A percentile compares a stretch with the other conserved stretches of the same genome.
These are phyloP conservation scores for Notodonta ziczac DNA, from an alignment of 2,888 invertebrate species.

Conservation along the genomic window DNA sequence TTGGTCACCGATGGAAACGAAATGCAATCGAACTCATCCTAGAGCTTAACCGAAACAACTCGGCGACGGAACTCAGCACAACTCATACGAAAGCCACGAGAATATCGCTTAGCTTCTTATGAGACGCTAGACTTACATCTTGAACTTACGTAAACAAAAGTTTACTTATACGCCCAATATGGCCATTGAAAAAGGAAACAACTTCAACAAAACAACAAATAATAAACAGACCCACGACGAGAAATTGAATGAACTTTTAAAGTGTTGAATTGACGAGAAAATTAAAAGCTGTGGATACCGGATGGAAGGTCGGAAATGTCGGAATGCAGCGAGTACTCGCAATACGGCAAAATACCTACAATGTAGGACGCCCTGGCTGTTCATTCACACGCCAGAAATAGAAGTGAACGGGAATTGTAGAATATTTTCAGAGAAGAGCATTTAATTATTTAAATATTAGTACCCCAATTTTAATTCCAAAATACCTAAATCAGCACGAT, in stretches of 20 bases:
- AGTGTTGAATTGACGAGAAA: background rate
- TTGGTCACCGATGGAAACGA: constrained; percentile 19
- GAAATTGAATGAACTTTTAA: background rate
- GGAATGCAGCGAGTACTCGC: background rate
- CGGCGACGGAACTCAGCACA: background rate
- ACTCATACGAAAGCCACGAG: background rate
- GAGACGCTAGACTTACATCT: background rate
- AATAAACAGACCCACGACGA: too few relatives aligned
- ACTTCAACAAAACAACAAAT: too few relatives aligned
- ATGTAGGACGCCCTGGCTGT: background rate
- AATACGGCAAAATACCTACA: constrained; percentile 3
- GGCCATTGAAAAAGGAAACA: too few relatives aligned
- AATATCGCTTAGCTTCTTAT: background rate
- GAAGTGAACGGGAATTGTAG: background rate
- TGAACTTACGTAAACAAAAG: too few relatives aligned
- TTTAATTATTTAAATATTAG: too few relatives aligned
- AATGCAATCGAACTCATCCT: background rate
- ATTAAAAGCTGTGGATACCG: background rate
- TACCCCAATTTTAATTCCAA: too few relatives aligned
- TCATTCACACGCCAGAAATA: constrained; percentile 1
- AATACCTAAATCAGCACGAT: too few relatives aligned
- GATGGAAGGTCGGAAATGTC: background rate
- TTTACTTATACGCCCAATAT: too few relatives aligned
- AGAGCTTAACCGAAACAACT: background rate
- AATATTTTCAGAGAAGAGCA: constrained; percentile 6